These are phyloP conservation scores for Lingula anatina DNA, from an alignment of 2,888 invertebrate genomes.

Conservation along the genomic window DNA sequence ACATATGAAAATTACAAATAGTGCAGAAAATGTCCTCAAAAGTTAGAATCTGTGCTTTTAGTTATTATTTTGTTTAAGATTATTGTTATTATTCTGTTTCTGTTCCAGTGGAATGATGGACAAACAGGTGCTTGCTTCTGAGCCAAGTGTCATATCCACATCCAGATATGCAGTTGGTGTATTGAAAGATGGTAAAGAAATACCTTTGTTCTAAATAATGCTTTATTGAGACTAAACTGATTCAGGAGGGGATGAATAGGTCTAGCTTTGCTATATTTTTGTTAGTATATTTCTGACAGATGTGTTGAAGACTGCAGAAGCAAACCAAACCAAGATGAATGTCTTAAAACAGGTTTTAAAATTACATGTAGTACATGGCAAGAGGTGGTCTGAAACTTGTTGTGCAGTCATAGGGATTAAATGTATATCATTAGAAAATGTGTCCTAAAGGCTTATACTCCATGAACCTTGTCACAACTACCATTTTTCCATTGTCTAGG, in stretches of 20 bases:
- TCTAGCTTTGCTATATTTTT: too few species aligned
- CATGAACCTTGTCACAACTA: constrained; percentile 3
- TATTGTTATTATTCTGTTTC: not conserved
- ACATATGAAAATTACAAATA: too few species aligned
- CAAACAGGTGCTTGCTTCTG: constrained; percentile 41
- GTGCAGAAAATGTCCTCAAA: not conserved
- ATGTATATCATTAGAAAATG: too few species aligned
- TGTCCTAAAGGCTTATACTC: constrained; percentile 2
- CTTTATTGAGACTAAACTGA: too few species aligned
- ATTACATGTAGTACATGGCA: too few species aligned
- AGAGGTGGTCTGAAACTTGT: too few species aligned
- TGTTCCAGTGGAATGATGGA: constrained; percentile 42
- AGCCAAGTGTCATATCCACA: constrained; percentile 16
- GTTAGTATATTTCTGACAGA: too few species aligned
- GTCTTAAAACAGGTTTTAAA: not conserved
- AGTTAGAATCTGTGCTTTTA: not conserved
- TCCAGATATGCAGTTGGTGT: constrained; percentile 37
- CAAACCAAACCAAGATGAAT: too few species aligned
- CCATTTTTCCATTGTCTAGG: too few species aligned
- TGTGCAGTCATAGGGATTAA: too few species aligned
- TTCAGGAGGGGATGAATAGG: too few species aligned
- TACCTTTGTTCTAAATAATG: not conserved
- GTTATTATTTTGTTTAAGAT: not conserved
- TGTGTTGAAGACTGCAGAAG: too few species aligned
- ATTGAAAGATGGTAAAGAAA: constrained; percentile 30